Evolutionary conservation across 2,113 vertebrate genomes (phyloP), one percentile per base, ranked within the genome.

Genomic region (Lethenteron reissneri): DNA sequence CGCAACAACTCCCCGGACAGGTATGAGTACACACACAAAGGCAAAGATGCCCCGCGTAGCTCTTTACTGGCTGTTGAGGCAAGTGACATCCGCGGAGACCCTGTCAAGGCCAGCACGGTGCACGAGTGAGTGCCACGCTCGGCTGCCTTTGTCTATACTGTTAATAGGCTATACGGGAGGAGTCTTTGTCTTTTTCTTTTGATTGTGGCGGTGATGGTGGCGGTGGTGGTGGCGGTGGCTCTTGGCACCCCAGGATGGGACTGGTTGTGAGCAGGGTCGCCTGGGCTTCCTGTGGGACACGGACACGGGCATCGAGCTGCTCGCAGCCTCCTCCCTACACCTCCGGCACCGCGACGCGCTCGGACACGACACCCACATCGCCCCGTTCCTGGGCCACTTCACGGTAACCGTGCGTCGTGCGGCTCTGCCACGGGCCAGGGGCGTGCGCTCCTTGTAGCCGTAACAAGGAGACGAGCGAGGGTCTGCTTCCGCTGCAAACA

Each of bases 281-380:
- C 70, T 73, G 70, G 72, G 57, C 41, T 73, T 73, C 21, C 70
- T 73, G 57, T 73, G 72, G 72, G 72, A 73, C 70, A 70, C 58
- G 13, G 71, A 56, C 25, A 57, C 58, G 10, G 72, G 72, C 25
- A 25, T 73, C 9, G 58, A 73, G 58, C 57, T 73, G 58, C 13
- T 70, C 14, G 14, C 41, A 56, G 72, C 72, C 7, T 11, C 64
- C 70, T 71, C 9, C 21, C 15, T 73, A 4, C 70, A 73, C 58
- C 56, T 56, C 14, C 72, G 25, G 25, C 9, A 21, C 12, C 70
- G 71, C 10, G 68, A 58, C 15, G 13, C 41, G 7, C 59, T 57
- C 8, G 41, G 41, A 12, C 56, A 72, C 8, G 60, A 64, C 56
- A 41, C 70, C 3, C 58, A 73, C 25, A 56, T 58, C 15, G 56